Base-by-base conservation (phyloP, 2,888 invertebrate species). In the Neuroscelio doddi region DNA sequence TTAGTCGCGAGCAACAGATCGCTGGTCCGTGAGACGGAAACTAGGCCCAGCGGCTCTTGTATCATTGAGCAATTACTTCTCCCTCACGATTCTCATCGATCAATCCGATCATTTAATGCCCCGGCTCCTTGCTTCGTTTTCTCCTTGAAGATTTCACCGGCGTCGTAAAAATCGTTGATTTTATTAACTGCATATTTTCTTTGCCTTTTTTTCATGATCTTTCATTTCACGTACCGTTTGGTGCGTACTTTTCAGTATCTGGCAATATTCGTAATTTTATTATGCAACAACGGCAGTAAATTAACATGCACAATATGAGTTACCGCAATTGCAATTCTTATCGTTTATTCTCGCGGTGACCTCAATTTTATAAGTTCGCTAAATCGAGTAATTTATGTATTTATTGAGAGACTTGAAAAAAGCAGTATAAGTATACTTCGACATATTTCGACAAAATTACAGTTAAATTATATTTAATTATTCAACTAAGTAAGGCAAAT, bases 281-380 rank as follows among this genome's bases (percentile, higher is more conserved):
- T 46, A 34, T 50, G 41, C 51, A 46, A 51, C 34, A 38, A 8
- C 32, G 34, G 46, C 41, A 46, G 46, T 41, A 52, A 59, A 59
- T 52, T 46, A 46, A 29, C 45, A 39, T 3, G 24, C 7, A 10
- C 38, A 38, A 38, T 17, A 41, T 12, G 16, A 8, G 10, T 12
- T 24, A 24, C 21, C 15, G 45, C 39, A 59, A 59, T 51, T 59
- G 44, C 46, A 34, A 59, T 46, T 26, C 51, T 50, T 58, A 58
- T 58, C 58, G 44, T 14, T 36, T 39, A 30, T 45, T 58, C 50
- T 10, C 38, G 21, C 44, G 49, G 27, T 44, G 58, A 50, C 58
- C 58, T 36, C 50, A 30, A 58, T 58, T 12, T 14, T 32, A n/a
- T 17, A 16, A 16, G 15, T 3, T 3, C 21, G 5, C 5, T 21